Base-by-base conservation (phyloP, 2,797 vertebrate species). In the Austrolebias charrua region DNA sequence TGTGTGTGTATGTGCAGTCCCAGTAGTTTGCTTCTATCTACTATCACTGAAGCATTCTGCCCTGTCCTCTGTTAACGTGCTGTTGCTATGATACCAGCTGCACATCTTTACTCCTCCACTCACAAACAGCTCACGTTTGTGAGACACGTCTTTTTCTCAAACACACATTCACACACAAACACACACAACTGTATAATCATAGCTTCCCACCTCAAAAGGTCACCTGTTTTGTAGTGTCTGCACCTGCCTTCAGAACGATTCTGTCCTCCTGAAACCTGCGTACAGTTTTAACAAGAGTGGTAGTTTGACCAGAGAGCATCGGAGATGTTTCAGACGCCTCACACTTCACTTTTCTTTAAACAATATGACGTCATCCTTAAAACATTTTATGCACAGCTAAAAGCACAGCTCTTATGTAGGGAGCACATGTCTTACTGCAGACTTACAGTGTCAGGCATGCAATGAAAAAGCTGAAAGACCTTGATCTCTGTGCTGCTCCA, bases 81-180 rank as follows among this genome's bases (percentile, higher is more conserved):
- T 90, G 91, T 93, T 92, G 92, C 92, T 92, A 91, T 90, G 90
- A 92, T 88, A 92, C 92, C 75, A 82, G 75, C 82, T 68, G 76
- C 65, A 85, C 81, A 82, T 86, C 80, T 80, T 77, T 70, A 80
- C 81, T 81, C 80, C 76, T 78, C 80, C 78, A 83, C 83, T 82
- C 75, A 74, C 66, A 75, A 68, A 61, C 49, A 65, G 47, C 50
- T 18, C 8, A 11, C 58, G 40, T 54, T 33, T n/a, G 28, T 33
- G 31, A 33, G 9, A 40, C 46, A 44, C 48, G 50, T 61, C 47
- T 58, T 55, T 56, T 52, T 72, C 28, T 18, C 43, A 53, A 63
- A 57, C 47, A 63, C 46, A 55, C 24, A 24, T 24, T 24, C 24
- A 24, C 24, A 24, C 66, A 53, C 66, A 62, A 45, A 55, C 55